phyloP scores from a whole-genome alignment of 2,113 vertebrate species.

The Scolopax mira region DNA sequence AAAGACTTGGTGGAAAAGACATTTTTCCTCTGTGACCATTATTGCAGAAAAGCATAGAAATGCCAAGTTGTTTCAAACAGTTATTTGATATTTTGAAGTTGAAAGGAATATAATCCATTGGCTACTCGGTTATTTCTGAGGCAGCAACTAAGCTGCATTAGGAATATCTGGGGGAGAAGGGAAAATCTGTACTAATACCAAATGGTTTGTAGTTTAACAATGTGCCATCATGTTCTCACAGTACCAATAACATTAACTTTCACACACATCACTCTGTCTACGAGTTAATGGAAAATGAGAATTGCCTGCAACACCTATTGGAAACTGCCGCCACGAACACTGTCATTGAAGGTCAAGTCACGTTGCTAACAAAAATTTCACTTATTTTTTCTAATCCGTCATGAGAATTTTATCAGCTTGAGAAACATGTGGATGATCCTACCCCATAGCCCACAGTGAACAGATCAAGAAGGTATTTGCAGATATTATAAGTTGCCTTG shows the following conservation, averaged over 20 bases:
- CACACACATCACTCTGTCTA: conserved; percentile 2
- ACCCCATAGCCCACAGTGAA: neutral
- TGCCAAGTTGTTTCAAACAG: neutral
- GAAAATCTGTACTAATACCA: neutral
- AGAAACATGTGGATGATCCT: neutral
- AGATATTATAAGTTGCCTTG: neutral
- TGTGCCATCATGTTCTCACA: neutral
- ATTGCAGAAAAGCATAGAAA: neutral
- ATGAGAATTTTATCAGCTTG: neutral
- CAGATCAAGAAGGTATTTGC: neutral
- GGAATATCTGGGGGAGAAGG: neutral
- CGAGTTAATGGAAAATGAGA: conserved; percentile 6
- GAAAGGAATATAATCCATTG: neutral
- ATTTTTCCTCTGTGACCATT: neutral
- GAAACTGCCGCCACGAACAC: neutral
- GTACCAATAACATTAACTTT: neutral
- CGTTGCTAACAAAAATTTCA: neutral
- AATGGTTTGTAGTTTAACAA: neutral
- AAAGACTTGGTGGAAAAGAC: neutral
- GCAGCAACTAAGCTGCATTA: neutral
- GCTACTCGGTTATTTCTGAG: neutral
- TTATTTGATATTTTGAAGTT: neutral
- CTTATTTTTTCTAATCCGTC: neutral
- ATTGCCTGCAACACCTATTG: neutral
- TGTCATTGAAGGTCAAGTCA: neutral